Base-by-base conservation (phyloP, 2,113 vertebrate species). In the Peromyscus californicus region DNA sequence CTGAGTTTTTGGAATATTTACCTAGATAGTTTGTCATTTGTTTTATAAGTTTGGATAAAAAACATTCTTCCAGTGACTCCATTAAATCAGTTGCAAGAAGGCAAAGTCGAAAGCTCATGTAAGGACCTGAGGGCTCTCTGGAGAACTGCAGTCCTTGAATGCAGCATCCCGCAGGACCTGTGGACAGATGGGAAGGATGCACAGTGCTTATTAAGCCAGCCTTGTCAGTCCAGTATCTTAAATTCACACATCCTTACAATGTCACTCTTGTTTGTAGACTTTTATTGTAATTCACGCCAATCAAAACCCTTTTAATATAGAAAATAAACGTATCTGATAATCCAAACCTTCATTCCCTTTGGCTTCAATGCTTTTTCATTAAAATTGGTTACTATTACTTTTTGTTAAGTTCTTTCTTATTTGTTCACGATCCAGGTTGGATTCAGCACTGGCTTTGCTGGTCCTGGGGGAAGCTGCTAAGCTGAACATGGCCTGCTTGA, bases 381-480 rank as follows among this genome's bases (percentile, higher is more conserved):
- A 21, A 97, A 86, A 39, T 72, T 80, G 12, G 61, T 93, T 94
- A 45, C 72, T 96, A 76, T 97, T 91, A 65, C 94, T 91, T 95
- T 95, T 29, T 2, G 63, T 65, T 95, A 95, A 90, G 45, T 0
- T 65, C 39, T 95, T 96, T 93, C 0, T 1, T 31, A 21, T 63
- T 33, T 65, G 75, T 33, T 97, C 89, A 63, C 90, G 42, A 98
- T 76, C 7, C 95, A 98, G 97, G 95, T 91, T 98, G 88, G 97
- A 98, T 97, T 98, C 97, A 97, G 31, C 57, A 7, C 39, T 98
- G 94, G 80, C 95, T 96, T 96, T 99, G 59, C 42, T 98, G 91
- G 61, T 98, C 51, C 96, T 99, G 91, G 98, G 98, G 80, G 97
- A 98, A 75, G 95, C 98, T 90, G 96, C 97, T 86, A 99, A 98